phyloP scores from a whole-genome alignment of 2,113 vertebrate genomes.

The Cricetomys ansorgei region DNA sequence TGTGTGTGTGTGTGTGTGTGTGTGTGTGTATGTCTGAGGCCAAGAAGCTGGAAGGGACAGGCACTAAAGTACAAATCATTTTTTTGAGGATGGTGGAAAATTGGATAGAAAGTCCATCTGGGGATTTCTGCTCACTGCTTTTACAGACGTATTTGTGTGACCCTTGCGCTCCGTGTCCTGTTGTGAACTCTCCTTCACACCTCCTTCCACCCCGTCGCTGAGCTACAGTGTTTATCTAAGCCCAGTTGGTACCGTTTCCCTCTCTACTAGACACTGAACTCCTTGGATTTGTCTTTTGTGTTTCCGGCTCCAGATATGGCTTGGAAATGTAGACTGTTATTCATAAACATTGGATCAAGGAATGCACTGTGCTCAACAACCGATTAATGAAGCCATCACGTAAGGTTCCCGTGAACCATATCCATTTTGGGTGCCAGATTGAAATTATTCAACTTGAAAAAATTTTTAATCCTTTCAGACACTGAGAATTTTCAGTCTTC shows the following conservation, averaged over 20 bases:
- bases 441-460: background rate
- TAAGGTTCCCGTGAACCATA: background rate
- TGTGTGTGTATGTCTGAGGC: background rate
- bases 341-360: background rate
- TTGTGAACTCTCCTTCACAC: background rate
- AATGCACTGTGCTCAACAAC: background rate
- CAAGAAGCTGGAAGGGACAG: background rate
- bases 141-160: background rate
- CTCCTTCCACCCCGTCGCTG: background rate
- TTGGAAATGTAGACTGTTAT: background rate
- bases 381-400: background rate
- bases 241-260: background rate
- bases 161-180: background rate
- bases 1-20: slow-evolving; percentile 8
- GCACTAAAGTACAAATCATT: background rate
- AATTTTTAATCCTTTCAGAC: slow-evolving; percentile 9
- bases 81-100: background rate
- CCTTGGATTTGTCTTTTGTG: background rate
- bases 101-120: background rate
- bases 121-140: background rate
- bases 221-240: background rate
- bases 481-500: background rate
- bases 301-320: background rate
- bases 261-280: background rate
- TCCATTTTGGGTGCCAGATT: background rate